A percentile compares a stretch with the other conserved stretches of the same genome.
phyloP scores from a whole-genome alignment of 2,797 vertebrate species.

The Karalla daura region DNA sequence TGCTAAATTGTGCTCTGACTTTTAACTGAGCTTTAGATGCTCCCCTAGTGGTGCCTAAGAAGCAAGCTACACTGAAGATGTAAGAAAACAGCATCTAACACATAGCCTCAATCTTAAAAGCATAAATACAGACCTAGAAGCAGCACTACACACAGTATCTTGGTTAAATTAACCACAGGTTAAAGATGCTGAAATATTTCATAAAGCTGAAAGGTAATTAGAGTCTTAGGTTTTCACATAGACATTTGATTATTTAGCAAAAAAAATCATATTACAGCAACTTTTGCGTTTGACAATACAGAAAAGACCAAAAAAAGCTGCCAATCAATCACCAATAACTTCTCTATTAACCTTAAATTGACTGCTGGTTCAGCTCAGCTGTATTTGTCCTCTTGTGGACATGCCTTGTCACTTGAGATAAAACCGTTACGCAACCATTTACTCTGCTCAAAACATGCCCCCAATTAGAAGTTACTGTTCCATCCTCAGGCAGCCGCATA shows the following conservation, averaged over 20 bases:
- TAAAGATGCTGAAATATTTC: no score
- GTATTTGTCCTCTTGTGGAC: background rate
- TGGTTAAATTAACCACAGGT: no score
- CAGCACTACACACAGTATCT: no score
- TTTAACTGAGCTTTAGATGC: slow-evolving; percentile 3
- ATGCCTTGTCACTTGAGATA: slow-evolving; percentile 4
- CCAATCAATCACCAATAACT: background rate
- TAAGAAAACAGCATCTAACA: slow-evolving; percentile 3
- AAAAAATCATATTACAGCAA: background rate
- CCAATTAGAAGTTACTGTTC: background rate
- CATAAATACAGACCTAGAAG: background rate
- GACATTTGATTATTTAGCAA: no score
- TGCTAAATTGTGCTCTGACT: slow-evolving; percentile 4
- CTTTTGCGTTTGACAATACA: background rate
- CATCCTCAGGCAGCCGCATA: background rate
- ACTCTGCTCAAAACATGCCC: slow-evolving; percentile 9
- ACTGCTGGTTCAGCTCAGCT: background rate
- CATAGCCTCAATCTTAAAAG: background rate
- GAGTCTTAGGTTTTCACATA: no score
- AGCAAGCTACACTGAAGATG: slow-evolving; percentile 5
- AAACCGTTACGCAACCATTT: background rate
- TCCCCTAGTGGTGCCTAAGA: background rate
- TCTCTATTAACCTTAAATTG: background rate
- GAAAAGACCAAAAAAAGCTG: background rate
- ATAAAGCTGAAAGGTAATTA: no score